Evolutionary conservation across 2,797 vertebrate genomes (phyloP).

Genomic region (Loriculus beryllinus): DNA sequence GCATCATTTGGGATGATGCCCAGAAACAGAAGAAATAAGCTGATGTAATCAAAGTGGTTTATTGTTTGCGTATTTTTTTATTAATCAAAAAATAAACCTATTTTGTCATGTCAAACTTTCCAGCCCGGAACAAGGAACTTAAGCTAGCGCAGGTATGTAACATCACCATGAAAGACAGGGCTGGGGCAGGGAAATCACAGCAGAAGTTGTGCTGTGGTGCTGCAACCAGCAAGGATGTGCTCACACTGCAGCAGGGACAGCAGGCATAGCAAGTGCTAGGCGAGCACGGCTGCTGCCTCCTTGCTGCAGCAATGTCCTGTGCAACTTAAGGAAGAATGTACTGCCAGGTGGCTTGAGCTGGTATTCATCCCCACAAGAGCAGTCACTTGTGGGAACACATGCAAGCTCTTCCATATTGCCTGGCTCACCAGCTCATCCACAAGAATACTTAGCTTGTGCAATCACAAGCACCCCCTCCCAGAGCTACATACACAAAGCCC

Average conservation of each 20-base stretch:
- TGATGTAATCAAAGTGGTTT: background rate
- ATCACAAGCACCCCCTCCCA: background rate
- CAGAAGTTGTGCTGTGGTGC: background rate
- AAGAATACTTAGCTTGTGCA: background rate
- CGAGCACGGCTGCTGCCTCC: background rate
- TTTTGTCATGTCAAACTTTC: background rate
- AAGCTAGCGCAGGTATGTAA: background rate
- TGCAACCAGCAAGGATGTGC: accelerated
- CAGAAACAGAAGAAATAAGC: background rate
- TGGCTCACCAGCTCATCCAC: background rate
- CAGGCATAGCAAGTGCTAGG: background rate
- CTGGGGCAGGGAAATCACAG: background rate
- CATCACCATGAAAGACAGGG: background rate
- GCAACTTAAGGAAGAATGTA: background rate
- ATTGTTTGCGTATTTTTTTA: background rate
- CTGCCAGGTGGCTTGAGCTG: background rate
- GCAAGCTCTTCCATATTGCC: background rate
- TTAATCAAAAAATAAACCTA: background rate
- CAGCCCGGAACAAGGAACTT: background rate
- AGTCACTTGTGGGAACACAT: background rate
- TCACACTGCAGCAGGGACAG: background rate
- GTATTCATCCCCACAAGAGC: background rate
- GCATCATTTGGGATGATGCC: background rate
- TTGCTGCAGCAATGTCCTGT: background rate
- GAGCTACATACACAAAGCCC: background rate